Conservation (phyloP, 2,113 vertebrate species). For the Narcine bancroftii region DNA sequence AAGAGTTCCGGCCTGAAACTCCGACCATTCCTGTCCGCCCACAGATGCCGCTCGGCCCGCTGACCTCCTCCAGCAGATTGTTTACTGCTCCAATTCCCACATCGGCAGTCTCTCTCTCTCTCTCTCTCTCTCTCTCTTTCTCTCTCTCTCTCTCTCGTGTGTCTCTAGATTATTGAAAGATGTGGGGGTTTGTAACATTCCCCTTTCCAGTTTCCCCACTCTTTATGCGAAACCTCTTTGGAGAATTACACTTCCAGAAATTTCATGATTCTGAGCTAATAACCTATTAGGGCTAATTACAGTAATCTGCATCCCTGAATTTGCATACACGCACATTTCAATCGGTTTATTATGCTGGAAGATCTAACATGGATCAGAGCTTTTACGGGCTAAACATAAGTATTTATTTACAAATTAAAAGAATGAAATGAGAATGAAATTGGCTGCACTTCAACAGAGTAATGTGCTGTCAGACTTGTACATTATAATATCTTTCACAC, state of each 20-base stretch:
- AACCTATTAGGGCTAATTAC: constrained; percentile 12
- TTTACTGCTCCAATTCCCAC: too few species aligned
- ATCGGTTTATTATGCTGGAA: background rate
- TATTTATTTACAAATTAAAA: constrained; percentile 29
- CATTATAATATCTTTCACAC: too few species aligned
- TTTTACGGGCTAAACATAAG: constrained; percentile 16
- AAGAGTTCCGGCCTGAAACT: too few species aligned
- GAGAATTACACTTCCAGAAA: background rate
- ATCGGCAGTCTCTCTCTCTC: too few species aligned
- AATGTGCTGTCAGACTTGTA: too few species aligned
- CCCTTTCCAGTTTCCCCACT: background rate
- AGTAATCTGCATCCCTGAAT: constrained; percentile 3
- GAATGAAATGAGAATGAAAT: background rate
- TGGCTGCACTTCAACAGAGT: background rate
- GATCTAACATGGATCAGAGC: background rate
- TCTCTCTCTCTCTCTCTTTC: too few species aligned
- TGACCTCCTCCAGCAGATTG: too few species aligned
- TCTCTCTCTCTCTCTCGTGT: too few species aligned
- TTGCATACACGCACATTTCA: background rate
- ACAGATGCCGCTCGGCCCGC: too few species aligned
- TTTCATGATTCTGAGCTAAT: background rate
- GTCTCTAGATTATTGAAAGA: background rate
- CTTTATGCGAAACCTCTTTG: background rate
- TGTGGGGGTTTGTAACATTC: background rate
- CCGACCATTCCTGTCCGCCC: too few species aligned